Evolutionary conservation across 1,140 invertebrate species (phyloP).

Genomic region (Drosophila oshimai): DNA sequence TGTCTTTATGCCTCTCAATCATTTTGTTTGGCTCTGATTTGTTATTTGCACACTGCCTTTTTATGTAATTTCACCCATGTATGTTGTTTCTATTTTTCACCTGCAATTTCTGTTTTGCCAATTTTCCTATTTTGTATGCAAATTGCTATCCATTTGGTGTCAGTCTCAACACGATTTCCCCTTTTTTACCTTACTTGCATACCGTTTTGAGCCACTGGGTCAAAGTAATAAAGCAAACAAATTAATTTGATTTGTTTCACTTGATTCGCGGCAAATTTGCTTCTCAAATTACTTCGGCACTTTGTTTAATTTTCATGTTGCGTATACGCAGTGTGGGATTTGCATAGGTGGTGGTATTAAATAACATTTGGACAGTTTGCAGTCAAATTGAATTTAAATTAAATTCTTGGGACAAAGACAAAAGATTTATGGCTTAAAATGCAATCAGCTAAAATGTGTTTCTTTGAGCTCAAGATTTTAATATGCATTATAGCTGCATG

Average conservation of each 20-base stretch:
- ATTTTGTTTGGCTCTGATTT: slow-evolving; percentile 16
- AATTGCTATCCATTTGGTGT: slow-evolving; percentile 58
- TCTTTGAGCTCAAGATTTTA: too few relatives aligned
- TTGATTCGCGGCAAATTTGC: slow-evolving; percentile 14
- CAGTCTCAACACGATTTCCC: slow-evolving; percentile 35
- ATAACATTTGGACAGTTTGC: too few relatives aligned
- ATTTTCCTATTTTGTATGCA: slow-evolving; percentile 59
- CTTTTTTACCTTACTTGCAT: not conserved
- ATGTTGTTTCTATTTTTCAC: not conserved
- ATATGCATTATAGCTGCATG: too few relatives aligned
- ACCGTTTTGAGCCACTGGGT: slow-evolving; percentile 31
- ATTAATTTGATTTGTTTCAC: slow-evolving; percentile 40
- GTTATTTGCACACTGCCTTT: slow-evolving; percentile 31
- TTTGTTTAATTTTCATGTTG: not conserved
- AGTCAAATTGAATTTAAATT: not conserved
- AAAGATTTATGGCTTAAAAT: too few relatives aligned
- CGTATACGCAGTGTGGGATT: slow-evolving; percentile 1
- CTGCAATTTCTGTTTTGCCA: slow-evolving; percentile 49
- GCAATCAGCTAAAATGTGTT: too few relatives aligned
- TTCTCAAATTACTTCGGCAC: not conserved
- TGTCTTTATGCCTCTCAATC: slow-evolving; percentile 42
- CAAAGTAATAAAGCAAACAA: slow-evolving; percentile 59
- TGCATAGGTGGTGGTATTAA: too few relatives aligned
- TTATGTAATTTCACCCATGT: slow-evolving; percentile 31
- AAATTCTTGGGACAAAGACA: not conserved